Conservation (phyloP, 2,797 vertebrate species). For the Lepilemur ruficaudatus region DNA sequence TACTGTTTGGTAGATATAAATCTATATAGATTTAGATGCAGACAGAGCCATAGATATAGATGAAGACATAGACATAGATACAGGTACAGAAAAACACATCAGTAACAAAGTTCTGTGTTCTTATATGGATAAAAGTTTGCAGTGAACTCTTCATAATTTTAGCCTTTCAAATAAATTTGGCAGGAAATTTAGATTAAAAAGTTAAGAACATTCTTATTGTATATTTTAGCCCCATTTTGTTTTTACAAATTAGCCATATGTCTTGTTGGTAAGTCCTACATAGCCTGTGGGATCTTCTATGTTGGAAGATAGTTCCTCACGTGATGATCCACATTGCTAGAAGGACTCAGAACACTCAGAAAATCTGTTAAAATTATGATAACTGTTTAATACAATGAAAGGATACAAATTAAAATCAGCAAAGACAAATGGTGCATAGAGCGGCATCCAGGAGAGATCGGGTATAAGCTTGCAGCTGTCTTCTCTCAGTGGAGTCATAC, state of each 20-base stretch:
- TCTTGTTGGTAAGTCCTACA: background rate
- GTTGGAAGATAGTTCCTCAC: background rate
- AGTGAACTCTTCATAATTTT: background rate
- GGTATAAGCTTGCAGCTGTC: background rate
- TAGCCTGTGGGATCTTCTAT: background rate
- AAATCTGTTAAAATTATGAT: background rate
- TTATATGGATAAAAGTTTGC: background rate
- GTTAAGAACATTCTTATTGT: background rate
- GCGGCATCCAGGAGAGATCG: background rate
- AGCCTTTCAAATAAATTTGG: background rate
- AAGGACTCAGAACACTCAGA: background rate
- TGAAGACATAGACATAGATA: background rate
- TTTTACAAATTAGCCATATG: background rate
- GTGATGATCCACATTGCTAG: background rate
- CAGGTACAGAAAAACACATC: background rate
- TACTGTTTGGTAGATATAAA: background rate
- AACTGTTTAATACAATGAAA: background rate
- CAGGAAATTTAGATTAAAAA: background rate
- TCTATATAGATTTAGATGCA: background rate
- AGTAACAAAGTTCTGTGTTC: background rate
- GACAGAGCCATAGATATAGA: background rate
- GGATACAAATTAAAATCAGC: background rate
- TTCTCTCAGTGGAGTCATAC: background rate
- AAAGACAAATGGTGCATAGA: background rate
- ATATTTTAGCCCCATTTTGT: background rate